Base-by-base conservation (phyloP, 1,140 invertebrate species). In the Drosophila equinoxialis region DNA sequence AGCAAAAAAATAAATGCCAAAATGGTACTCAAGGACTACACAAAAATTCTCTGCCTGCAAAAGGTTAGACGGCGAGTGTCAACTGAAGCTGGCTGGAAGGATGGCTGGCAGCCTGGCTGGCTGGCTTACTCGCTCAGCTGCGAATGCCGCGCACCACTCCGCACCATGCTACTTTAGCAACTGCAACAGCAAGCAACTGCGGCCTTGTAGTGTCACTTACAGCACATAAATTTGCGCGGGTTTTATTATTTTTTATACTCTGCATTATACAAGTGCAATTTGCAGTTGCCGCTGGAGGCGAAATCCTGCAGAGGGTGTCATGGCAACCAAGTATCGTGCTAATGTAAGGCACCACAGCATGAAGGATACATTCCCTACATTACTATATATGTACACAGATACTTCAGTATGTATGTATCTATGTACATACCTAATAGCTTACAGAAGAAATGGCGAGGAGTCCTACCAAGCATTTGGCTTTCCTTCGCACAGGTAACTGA, bases 131-230 rank as follows among this genome's bases (percentile, higher is more conserved):
- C 65, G 71, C 77, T 57, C 62, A 42, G 37, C 67, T 75, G 73
- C 67, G 58, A 79, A 65, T 78, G 69, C 67, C 55, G 35, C 35
- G 10, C 35, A 37, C 35, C 35, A 37, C 35, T 10, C 10, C 35
- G 11, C 17, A 30, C 42, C 48, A 14, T 30, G 42, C 65, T 57
- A 59, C 64, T 14, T 41, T 13, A 39, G 71, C 60, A 37, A 60
- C 45, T 37, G 72, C 69, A 48, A 61, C 59, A 30, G 45, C 39
- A 62, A 39, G 55, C 51, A 62, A 63, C 20, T 64, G 75, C 69
- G 84, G 84, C 83, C 83, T 86, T 86, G 79, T 80, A 77, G 84
- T 89, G 84, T 83, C 83, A 86, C 76, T 83, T 87, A 65, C 83
- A 86, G 79, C 69, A 77, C 65, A 87, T 86, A 86, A 83, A 87